These are phyloP conservation scores for Cathartes aura DNA, from an alignment of 2,113 vertebrate genomes.

Conservation along the genomic window DNA sequence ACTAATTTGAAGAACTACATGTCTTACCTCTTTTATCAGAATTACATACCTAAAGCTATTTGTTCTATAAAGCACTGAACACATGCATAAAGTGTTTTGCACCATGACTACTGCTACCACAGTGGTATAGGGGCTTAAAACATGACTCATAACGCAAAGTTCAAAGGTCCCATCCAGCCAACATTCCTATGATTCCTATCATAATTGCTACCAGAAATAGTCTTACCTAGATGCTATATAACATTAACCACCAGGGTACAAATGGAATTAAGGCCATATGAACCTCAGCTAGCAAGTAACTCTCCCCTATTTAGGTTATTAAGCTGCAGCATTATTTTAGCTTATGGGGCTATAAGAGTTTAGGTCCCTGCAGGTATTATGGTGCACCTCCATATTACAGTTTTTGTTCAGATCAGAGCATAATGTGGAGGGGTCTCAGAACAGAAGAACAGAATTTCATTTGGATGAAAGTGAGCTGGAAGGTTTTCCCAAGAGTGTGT, in stretches of 20 bases:
- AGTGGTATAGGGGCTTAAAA: not conserved
- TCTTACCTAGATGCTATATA: not conserved
- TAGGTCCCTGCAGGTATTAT: not conserved
- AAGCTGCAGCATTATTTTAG: not conserved
- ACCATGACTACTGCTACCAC: not conserved
- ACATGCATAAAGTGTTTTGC: not conserved
- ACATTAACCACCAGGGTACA: not conserved
- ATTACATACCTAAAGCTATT: not conserved
- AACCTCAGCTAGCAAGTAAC: not conserved
- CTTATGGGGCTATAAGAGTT: not conserved
- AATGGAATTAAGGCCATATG: not conserved
- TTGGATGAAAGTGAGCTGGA: not conserved
- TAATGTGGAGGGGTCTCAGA: not conserved
- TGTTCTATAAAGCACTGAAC: not conserved
- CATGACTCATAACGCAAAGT: not conserved
- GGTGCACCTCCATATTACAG: not conserved
- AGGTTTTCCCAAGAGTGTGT: not conserved
- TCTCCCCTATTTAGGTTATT: not conserved
- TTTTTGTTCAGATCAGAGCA: not conserved
- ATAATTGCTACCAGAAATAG: conserved; percentile 32
- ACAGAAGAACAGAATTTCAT: not conserved
- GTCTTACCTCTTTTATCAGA: not conserved
- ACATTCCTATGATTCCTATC: conserved; percentile 11
- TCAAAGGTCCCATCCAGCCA: not conserved
- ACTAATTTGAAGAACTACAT: not conserved